Evolutionary conservation across 2,797 vertebrate genomes (phyloP).

Genomic region (Mormyrops attenuatus): DNA sequence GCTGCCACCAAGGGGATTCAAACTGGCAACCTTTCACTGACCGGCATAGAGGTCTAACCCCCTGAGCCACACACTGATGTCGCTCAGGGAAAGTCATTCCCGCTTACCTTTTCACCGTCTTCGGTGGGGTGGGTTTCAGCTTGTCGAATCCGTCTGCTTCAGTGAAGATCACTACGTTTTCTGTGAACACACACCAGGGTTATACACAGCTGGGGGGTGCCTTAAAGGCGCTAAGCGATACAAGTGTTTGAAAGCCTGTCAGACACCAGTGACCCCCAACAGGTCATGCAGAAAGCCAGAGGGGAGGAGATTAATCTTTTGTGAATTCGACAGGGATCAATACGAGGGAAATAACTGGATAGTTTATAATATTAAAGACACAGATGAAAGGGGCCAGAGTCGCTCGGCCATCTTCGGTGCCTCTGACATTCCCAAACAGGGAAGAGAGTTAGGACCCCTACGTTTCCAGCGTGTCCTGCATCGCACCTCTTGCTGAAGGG

Average conservation of each 20-base stretch:
- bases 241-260: background rate
- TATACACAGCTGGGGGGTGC: background rate
- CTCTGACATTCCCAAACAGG: background rate
- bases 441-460: background rate
- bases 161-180: constrained; percentile 86
- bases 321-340: background rate
- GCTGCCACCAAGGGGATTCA: background rate
- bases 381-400: background rate
- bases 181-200: constrained; percentile 46
- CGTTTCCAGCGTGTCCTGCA: background rate
- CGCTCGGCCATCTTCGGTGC: background rate
- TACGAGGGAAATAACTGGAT: background rate
- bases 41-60: background rate
- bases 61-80: background rate
- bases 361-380: background rate
- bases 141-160: constrained; percentile 97
- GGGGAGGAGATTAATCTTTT: background rate
- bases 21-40: background rate
- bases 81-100: background rate
- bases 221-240: background rate
- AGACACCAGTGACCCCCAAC: background rate
- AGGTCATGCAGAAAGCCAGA: background rate
- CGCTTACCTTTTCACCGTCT: constrained; percentile 83
- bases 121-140: constrained; percentile 78
- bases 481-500: background rate